These are phyloP conservation scores for Ephialtes manifestator DNA, from an alignment of 2,888 invertebrate species.

Conservation along the genomic window DNA sequence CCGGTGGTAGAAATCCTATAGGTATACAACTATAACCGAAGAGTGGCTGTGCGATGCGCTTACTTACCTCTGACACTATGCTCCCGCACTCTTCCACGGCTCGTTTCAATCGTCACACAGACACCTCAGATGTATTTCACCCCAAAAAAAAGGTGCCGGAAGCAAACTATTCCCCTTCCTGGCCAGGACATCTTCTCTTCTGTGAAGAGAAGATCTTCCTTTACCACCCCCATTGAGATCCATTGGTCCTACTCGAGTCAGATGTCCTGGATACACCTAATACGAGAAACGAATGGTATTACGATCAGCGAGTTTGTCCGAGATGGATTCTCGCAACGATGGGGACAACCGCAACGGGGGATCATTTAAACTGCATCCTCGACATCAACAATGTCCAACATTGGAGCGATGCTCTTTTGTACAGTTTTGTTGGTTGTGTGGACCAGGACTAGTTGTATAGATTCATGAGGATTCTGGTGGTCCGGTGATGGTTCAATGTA, in stretches of 20 bases:
- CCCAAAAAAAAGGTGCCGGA: conserved; percentile 46
- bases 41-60: conserved; percentile 32
- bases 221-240: conserved; percentile 32
- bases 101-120: conserved; percentile 32
- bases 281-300: conserved; percentile 55
- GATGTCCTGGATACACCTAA: conserved; percentile 33
- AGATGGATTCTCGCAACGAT: neutral
- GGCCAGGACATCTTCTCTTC: conserved; percentile 25
- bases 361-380: conserved; percentile 11
- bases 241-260: conserved; percentile 47
- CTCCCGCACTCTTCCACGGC: conserved; percentile 20
- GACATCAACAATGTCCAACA: neutral
- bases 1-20: conserved; percentile 40
- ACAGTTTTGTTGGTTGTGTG: neutral
- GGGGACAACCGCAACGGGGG: conserved; percentile 19
- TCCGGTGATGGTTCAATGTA: conserved; percentile 2
- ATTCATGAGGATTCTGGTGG: neutral
- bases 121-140: conserved; percentile 39
- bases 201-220: conserved; percentile 24
- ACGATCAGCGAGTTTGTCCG: conserved; percentile 50
- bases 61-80: conserved; percentile 55
- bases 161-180: conserved; percentile 34
- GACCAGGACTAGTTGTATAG: neutral
- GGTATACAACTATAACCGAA: conserved; percentile 10
- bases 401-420: conserved; percentile 5